phyloP scores from a whole-genome alignment of 2,113 vertebrate genomes.

The Manacus vitellinus region DNA sequence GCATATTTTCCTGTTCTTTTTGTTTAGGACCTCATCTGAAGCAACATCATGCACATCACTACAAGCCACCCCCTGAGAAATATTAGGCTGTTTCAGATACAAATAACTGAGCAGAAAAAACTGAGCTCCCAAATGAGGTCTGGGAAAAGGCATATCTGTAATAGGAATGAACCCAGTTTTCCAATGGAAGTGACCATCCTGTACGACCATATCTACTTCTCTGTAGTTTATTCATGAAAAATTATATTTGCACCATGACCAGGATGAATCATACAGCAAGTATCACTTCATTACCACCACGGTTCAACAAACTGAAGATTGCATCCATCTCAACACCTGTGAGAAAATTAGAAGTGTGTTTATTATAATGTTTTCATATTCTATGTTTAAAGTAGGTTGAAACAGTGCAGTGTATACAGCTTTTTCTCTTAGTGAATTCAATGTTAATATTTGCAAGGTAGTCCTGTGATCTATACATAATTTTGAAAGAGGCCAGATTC shows the following conservation, averaged over 20 bases:
- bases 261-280: neutral
- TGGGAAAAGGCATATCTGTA: neutral
- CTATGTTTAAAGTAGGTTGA: neutral
- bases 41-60: conserved; percentile 84
- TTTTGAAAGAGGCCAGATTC: neutral
- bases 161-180: neutral
- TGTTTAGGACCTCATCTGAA: conserved; percentile 83
- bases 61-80: conserved; percentile 81
- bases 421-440: neutral
- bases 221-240: neutral
- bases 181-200: neutral
- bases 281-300: neutral
- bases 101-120: neutral
- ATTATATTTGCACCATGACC: neutral
- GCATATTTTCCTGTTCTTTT: neutral
- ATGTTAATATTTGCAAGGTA: neutral
- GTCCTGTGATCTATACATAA: neutral
- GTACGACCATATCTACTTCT: neutral
- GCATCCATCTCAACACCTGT: neutral
- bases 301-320: neutral
- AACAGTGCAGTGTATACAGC: neutral
- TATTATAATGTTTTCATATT: neutral
- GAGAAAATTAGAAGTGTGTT: neutral
- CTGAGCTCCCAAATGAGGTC: neutral
- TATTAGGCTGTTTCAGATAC: conserved; percentile 72